These are phyloP conservation scores for Nixonia krombeini DNA, from an alignment of 1,140 invertebrate genomes.

Conservation along the genomic window DNA sequence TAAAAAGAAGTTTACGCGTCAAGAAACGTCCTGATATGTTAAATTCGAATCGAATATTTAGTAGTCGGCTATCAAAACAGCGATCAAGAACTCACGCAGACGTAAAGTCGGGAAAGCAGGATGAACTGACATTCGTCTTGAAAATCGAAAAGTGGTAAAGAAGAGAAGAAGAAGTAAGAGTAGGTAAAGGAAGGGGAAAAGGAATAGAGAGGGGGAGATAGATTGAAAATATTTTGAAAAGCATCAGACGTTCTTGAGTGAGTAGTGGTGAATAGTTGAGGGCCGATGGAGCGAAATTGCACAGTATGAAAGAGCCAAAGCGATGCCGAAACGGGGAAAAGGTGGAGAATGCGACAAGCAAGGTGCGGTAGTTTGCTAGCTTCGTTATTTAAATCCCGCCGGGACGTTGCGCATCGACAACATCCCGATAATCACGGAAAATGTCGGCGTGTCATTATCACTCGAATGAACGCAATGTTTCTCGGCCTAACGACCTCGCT, in stretches of 20 bases:
- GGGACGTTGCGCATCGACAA: slow-evolving; percentile 42
- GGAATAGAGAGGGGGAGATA: too few relatives aligned
- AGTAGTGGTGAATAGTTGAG: slow-evolving; percentile 39
- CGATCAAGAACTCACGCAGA: slow-evolving; percentile 1
- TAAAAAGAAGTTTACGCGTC: not conserved
- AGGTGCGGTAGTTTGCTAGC: slow-evolving; percentile 19
- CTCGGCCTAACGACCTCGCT: slow-evolving; percentile 45
- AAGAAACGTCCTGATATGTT: not conserved
- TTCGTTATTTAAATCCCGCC: slow-evolving; percentile 47
- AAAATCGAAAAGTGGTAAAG: not conserved
- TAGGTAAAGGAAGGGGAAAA: too few relatives aligned
- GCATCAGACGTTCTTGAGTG: slow-evolving; percentile 56
- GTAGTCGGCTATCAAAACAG: not conserved
- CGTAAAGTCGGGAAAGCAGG: not conserved
- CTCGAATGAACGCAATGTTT: slow-evolving; percentile 47
- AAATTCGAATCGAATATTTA: slow-evolving; percentile 3
- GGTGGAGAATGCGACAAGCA: slow-evolving; percentile 14
- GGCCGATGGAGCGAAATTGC: slow-evolving; percentile 59
- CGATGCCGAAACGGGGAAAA: slow-evolving; percentile 46
- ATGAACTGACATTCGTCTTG: not conserved
- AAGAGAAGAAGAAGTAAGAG: too few relatives aligned
- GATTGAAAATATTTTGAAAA: slow-evolving; percentile 59
- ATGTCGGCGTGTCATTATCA: slow-evolving; percentile 50
- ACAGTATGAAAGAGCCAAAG: slow-evolving; percentile 38
- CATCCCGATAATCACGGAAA: slow-evolving; percentile 49